Conservation (phyloP, 2,113 vertebrate species). For the Eonycteris spelaea region DNA sequence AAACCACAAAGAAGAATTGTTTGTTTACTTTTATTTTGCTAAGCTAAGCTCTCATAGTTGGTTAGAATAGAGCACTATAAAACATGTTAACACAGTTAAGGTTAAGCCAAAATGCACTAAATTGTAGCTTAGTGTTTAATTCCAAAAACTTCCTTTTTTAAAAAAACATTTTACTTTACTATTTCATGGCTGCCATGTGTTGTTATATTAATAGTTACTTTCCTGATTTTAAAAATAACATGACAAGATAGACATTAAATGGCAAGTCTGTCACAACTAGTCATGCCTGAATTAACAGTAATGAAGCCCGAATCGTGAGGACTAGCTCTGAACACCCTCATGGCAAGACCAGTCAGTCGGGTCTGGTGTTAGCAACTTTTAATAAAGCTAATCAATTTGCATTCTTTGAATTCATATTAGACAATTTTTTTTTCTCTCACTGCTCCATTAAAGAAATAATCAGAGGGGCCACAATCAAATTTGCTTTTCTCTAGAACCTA, state of each 20-base stretch:
- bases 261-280: background rate
- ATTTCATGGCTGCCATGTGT: background rate
- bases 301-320: background rate
- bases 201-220: slow-evolving; percentile 13
- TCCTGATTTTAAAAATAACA: background rate
- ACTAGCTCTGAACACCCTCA: background rate
- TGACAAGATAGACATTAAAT: background rate
- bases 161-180: background rate
- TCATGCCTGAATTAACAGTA: background rate
- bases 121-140: background rate
- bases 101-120: slow-evolving; percentile 16
- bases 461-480: background rate
- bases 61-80: background rate
- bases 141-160: background rate
- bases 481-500: background rate
- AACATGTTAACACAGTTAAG: background rate
- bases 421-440: background rate
- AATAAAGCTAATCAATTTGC: background rate
- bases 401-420: background rate
- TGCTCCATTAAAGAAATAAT: background rate
- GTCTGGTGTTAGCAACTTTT: background rate
- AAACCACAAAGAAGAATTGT: background rate
- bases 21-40: background rate
- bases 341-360: background rate
- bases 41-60: background rate